phyloP scores from a whole-genome alignment of 2,113 vertebrate genomes.

The Gymnorhina tibicen region DNA sequence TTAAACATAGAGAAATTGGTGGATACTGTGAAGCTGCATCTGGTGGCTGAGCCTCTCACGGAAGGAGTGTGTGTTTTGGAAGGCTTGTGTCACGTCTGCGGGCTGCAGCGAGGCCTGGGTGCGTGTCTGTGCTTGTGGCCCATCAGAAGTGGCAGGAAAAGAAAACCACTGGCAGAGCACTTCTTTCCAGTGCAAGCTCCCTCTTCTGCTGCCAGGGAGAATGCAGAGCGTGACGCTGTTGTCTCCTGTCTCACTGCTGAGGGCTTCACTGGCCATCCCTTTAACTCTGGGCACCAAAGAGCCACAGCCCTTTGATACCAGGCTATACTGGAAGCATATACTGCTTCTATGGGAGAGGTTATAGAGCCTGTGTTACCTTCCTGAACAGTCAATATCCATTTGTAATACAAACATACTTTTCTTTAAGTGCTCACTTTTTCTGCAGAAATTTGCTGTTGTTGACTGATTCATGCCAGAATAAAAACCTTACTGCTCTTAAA shows the following conservation, averaged over 20 bases:
- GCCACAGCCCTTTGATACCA: neutral
- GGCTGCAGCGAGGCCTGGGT: neutral
- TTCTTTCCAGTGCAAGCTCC: neutral
- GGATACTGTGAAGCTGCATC: neutral
- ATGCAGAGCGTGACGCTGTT: neutral
- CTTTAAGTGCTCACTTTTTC: neutral
- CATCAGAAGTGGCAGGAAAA: neutral
- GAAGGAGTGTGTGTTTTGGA: neutral
- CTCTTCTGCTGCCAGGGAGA: neutral
- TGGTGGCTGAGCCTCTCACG: neutral
- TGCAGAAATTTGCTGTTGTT: neutral
- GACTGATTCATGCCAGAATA: neutral
- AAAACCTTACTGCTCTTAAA: neutral
- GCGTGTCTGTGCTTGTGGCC: neutral
- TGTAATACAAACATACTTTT: neutral
- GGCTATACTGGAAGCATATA: neutral
- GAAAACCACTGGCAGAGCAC: neutral
- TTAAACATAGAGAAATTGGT: neutral
- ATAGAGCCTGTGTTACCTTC: neutral
- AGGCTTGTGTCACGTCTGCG: neutral
- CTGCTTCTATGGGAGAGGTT: neutral
- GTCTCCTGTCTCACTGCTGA: neutral
- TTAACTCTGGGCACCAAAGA: neutral
- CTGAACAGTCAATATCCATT: neutral
- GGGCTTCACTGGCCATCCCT: neutral